Conservation (phyloP, 2,113 vertebrate species). For the Engystomops pustulosus region DNA sequence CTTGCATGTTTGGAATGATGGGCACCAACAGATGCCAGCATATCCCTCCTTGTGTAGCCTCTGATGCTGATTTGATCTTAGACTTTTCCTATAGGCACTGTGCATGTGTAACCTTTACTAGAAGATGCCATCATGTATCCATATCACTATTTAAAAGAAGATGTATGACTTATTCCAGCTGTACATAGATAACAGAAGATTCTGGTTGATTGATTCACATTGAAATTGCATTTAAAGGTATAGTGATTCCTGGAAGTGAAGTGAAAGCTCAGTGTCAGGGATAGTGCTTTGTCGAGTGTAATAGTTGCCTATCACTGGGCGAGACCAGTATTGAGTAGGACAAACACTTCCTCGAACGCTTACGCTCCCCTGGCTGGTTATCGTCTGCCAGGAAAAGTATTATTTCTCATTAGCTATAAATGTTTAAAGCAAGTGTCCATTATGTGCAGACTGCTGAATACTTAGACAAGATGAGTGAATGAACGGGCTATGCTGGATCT, state of each 20-base stretch:
- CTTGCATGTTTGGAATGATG: too few relatives aligned
- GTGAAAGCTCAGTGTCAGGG: background rate
- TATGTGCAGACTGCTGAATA: slow-evolving; percentile 47
- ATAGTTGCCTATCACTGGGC: background rate
- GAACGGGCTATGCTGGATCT: slow-evolving; percentile 36
- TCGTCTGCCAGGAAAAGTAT: slow-evolving; percentile 56
- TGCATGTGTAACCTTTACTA: background rate
- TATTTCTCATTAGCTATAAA: slow-evolving; percentile 59
- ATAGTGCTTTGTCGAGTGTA: slow-evolving; percentile 7
- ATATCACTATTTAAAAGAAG: background rate
- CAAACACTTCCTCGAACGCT: slow-evolving; percentile 3
- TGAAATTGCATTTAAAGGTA: background rate
- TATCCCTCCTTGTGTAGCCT: too few relatives aligned
- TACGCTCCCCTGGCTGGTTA: slow-evolving; percentile 43
- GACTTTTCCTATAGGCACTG: too few relatives aligned
- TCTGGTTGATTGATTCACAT: background rate
- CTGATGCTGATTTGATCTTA: too few relatives aligned
- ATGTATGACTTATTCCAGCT: background rate
- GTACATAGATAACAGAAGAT: background rate
- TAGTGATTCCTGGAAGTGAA: slow-evolving; percentile 15
- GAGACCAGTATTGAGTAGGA: slow-evolving; percentile 23
- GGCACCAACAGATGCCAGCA: too few relatives aligned
- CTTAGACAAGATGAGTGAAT: slow-evolving; percentile 52
- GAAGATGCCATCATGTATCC: background rate
- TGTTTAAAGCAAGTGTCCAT: slow-evolving; percentile 58